Evolutionary conservation across 2,888 invertebrate genomes (phyloP), one percentile per base, ranked within the genome.

Genomic region (Cryptocheilus praepositus): DNA sequence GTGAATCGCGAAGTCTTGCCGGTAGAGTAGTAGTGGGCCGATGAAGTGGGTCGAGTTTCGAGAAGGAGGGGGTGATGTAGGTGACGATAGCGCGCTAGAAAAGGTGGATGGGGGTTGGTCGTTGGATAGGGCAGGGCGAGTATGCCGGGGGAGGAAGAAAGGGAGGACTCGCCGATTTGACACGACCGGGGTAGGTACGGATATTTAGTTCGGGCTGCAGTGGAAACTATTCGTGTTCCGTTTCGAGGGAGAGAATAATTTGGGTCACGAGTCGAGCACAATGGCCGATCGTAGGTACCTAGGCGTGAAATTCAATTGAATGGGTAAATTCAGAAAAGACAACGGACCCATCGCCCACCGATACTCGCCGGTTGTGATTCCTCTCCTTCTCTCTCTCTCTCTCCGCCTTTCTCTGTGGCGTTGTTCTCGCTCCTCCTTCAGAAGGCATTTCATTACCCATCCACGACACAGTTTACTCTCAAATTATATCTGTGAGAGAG

Each of bases 251-350:
- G 64, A 56, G 71, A 76, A 78, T 80, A 74, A 81, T 80, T 74
- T 80, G 57, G 81, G 76, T 76, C 81, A 76, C 53, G 63, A 68
- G 68, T 55, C 62, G 67, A 46, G 73, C 56, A 76, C 81, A 80
- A 81, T 81, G 54, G 74, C 65, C 70, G 73, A 71, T 73, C 69
- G 72, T 63, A 61, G 63, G 64, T 70, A 70, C 53, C 71, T 73
- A 70, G 73, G 71, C 78, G 70, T 80, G 71, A 81, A 80, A 81
- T 76, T 80, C 80, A 78, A 81, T 81, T 70, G 78, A 74, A 73
- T 61, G 61, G 71, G 68, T 74, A 70, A 80, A 78, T 75, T 77
- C 72, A 56, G 61, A 73, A 76, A 81, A 74, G 74, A 69, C 76
- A 66, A 57, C 60, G 70, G 58, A 60, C 66, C 18, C 49, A 18